A percentile compares a stretch with the other conserved stretches of the same genome.
These are phyloP conservation scores for Philopotamus ludificatus DNA, from an alignment of 1,140 invertebrate genomes.

Conservation along the genomic window DNA sequence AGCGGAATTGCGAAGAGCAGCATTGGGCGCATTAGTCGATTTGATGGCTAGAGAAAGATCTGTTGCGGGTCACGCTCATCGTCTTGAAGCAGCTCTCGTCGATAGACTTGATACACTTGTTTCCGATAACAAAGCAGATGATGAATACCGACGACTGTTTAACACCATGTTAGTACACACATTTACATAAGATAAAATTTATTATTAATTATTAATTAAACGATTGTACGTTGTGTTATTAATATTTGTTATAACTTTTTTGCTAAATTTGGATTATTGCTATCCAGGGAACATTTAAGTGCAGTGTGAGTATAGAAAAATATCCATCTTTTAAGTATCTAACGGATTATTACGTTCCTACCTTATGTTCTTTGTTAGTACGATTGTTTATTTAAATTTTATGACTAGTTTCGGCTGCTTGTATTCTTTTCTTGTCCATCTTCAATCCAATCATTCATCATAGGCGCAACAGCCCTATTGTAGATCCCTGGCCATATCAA, in stretches of 20 bases:
- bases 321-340: no score
- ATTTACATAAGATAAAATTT: no score
- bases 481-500: no score
- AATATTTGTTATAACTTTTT: slow-evolving; percentile 42
- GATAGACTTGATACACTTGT: slow-evolving; percentile 91
- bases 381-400: no score
- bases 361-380: no score
- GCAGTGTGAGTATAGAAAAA: slow-evolving; percentile 85
- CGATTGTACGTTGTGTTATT: slow-evolving; percentile 36
- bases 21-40: slow-evolving; percentile 93
- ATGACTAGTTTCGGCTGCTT: no score
- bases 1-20: slow-evolving; percentile 87
- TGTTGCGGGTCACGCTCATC: slow-evolving; percentile 77
- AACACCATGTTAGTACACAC: slow-evolving; percentile 94
- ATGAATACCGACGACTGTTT: slow-evolving; percentile 87
- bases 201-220: slow-evolving; percentile 15
- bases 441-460: no score
- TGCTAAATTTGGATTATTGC: slow-evolving; percentile 43
- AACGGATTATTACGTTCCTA: no score
- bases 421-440: no score
- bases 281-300: slow-evolving; percentile 83
- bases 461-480: no score
- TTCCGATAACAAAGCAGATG: slow-evolving; percentile 90
- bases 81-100: slow-evolving; percentile 89
- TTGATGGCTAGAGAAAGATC: slow-evolving; percentile 95